phyloP scores from a whole-genome alignment of 2,113 vertebrate genomes.

The Serinus canaria region DNA sequence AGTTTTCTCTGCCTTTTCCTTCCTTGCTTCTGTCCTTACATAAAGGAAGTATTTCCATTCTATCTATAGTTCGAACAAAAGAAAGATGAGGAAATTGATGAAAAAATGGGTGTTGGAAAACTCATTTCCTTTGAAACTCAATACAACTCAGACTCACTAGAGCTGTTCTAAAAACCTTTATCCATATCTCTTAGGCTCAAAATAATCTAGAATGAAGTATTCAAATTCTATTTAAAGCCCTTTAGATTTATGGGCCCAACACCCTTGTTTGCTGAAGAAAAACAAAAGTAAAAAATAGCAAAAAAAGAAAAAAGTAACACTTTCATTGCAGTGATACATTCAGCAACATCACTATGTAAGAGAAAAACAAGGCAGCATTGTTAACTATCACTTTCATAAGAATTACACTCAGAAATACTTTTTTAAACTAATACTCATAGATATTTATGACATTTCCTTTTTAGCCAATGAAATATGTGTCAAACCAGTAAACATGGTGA shows the following conservation, averaged over 20 bases:
- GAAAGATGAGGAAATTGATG: not conserved
- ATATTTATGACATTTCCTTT: not conserved
- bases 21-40: not conserved
- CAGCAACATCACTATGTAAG: not conserved
- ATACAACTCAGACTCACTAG: not conserved
- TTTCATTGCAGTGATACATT: not conserved
- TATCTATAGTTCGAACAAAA: not conserved
- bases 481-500: not conserved
- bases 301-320: not conserved
- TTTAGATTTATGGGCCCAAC: not conserved
- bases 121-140: not conserved
- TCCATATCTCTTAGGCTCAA: not conserved
- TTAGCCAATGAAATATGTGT: not conserved
- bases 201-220: not conserved
- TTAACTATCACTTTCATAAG: not conserved
- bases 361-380: not conserved
- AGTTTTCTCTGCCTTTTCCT: not conserved
- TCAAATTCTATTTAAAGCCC: not conserved
- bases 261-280: rapidly evolving
- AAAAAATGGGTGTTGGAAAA: not conserved
- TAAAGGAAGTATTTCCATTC: not conserved
- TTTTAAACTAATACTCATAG: not conserved
- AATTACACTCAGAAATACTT: not conserved
- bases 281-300: no score
- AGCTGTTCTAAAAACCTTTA: not conserved